Base-by-base conservation (phyloP, 2,113 vertebrate genomes). In the Colossoma macropomum region DNA sequence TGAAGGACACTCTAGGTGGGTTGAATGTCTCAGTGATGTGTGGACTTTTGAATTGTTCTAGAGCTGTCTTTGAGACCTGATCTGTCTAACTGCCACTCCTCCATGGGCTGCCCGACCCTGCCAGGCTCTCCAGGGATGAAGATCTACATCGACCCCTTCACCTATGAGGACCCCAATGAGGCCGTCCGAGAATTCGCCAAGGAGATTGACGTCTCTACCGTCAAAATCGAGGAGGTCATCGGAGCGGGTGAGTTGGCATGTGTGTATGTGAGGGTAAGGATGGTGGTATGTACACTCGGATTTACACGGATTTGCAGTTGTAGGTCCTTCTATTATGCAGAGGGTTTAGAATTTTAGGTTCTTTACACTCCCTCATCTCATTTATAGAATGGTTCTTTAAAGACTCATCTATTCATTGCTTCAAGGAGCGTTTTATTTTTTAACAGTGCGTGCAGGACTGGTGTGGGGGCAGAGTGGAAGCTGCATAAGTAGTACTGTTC, bases 111-210 rank as follows among this genome's bases (percentile, higher is more conserved):
- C 93, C 92, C 94, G 89, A 93, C 93, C 90, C 91, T 94, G 91
- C 94, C 92, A 95, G 97, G 97, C 56, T 99, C 98, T 80, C 98
- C 98, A 69, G 98, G 98, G 88, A 98, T 99, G 96, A 99, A 99
- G 95, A 99, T 99, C 93, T 99, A 99, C 94, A 99, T 99, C 0
- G 98, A 99, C 89, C 98, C 98, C 56, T 99, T 99, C 92, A 99
- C 98, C 89, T 99, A 99, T 0, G 98, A 99, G 86, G 98, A 99
- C 87, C 98, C 98, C 88, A 99, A 99, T 0, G 98, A 99, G 91
- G 98, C 98, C 0, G 98, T 99, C 21, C 95, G 97, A 23, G 98
- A 99, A 87, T 99, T 99, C 0, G 98, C 98, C 92, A 99, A 99
- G 93, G 98, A 99, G 90, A 99, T 99, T 0, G 98, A 99, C 8